Conservation (phyloP, 1,140 invertebrate genomes). For the Aphidius gifuensis region DNA sequence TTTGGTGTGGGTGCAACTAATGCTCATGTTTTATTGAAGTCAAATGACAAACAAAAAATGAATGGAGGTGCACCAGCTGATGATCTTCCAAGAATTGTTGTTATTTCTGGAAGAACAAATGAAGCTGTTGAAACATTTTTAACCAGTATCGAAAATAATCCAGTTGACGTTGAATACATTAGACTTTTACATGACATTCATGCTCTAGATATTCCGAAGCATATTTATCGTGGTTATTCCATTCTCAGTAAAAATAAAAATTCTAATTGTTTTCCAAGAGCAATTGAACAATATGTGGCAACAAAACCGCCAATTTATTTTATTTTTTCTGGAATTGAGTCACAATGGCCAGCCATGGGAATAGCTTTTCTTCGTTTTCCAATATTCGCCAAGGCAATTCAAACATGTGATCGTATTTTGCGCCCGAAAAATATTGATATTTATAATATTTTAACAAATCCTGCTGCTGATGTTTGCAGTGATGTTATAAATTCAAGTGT, state of each 20-base stretch:
- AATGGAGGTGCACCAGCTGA: slow-evolving; percentile 54
- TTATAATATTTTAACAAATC: slow-evolving; percentile 72
- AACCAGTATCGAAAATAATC: slow-evolving; percentile 56
- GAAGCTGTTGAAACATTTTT: slow-evolving; percentile 70
- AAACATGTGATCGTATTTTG: slow-evolving; percentile 69
- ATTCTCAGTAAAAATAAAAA: slow-evolving; percentile 45
- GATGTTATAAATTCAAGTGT: slow-evolving; percentile 81
- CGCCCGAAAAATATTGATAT: slow-evolving; percentile 75
- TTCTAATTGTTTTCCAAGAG: slow-evolving; percentile 40
- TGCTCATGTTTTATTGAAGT: slow-evolving; percentile 66
- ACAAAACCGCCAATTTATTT: slow-evolving; percentile 75
- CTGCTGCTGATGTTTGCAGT: slow-evolving; percentile 20
- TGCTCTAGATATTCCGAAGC: slow-evolving; percentile 58
- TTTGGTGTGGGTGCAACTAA: slow-evolving; percentile 67
- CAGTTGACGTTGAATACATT: slow-evolving; percentile 59
- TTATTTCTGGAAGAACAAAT: slow-evolving; percentile 66
- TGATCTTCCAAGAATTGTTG: slow-evolving; percentile 61
- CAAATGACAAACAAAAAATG: slow-evolving; percentile 55
- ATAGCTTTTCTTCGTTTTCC: slow-evolving; percentile 61
- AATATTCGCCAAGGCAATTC: slow-evolving; percentile 62
- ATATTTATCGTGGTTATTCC: slow-evolving; percentile 61
- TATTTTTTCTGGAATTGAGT: slow-evolving; percentile 88
- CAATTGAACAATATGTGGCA: slow-evolving; percentile 60
- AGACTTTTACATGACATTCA: slow-evolving; percentile 55
- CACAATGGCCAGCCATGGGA: slow-evolving; percentile 85